These are phyloP conservation scores for Physella acuta DNA, from an alignment of 1,140 invertebrate species.

Conservation along the genomic window DNA sequence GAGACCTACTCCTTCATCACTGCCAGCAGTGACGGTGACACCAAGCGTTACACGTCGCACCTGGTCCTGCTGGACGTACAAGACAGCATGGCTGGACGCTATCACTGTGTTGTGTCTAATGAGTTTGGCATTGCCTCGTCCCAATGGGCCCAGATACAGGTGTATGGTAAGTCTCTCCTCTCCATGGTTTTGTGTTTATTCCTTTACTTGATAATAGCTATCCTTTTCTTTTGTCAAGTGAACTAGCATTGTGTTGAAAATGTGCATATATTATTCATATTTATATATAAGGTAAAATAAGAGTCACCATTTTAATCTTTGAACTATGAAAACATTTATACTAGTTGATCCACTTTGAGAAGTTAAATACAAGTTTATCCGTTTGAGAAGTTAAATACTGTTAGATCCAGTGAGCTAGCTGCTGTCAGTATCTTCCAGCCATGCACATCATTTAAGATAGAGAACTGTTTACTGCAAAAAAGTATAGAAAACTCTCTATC, in stretches of 20 bases:
- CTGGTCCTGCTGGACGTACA: constrained; percentile 74
- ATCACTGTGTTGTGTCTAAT: constrained; percentile 91
- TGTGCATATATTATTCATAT: too few species aligned
- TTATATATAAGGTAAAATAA: too few species aligned
- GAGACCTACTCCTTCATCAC: constrained; percentile 42
- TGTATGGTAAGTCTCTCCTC: constrained; percentile 74
- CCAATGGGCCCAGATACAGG: constrained; percentile 79
- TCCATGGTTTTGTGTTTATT: not conserved
- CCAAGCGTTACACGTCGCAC: constrained; percentile 65
- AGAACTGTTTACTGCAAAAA: too few species aligned
- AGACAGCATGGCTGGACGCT: constrained; percentile 78
- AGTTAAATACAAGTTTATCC: too few species aligned
- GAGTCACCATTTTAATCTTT: too few species aligned
- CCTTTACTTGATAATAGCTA: not conserved
- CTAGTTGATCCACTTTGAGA: too few species aligned
- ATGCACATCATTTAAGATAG: too few species aligned
- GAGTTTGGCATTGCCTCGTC: constrained; percentile 88
- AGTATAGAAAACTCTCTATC: too few species aligned
- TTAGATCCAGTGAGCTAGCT: too few species aligned
- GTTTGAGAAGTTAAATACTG: too few species aligned
- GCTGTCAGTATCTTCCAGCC: too few species aligned
- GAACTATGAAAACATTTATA: too few species aligned
- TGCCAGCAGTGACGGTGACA: constrained; percentile 41
- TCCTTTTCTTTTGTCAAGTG: not conserved
- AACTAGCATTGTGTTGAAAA: not conserved